phyloP scores from a whole-genome alignment of 2,113 vertebrate genomes.

The Lampris incognitus region DNA sequence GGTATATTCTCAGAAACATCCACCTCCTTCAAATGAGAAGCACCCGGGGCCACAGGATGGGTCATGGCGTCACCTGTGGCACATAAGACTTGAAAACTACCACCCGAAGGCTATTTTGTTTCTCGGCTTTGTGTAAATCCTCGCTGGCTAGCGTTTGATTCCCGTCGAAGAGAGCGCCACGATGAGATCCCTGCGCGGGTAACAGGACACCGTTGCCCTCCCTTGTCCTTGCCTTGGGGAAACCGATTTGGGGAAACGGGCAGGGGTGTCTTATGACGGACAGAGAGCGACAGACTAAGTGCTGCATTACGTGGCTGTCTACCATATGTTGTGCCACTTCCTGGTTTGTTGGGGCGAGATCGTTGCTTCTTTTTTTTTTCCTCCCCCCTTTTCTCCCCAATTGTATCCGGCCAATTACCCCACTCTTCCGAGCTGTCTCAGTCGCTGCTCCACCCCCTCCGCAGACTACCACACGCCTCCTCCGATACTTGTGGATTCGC shows the following conservation, averaged over 20 bases:
- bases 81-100: constrained; percentile 46
- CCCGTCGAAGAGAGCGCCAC: constrained; percentile 58
- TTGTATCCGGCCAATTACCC: no score
- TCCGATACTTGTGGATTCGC: no score
- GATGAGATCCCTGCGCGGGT: constrained; percentile 47
- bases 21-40: background rate
- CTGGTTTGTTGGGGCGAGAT: no score
- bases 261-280: constrained; percentile 36
- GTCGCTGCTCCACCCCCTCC: no score
- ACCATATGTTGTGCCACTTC: no score
- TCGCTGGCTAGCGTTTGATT: constrained; percentile 43
- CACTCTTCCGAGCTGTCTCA: no score
- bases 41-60: background rate
- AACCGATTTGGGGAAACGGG: constrained; percentile 12
- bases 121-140: constrained; percentile 50
- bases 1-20: no score
- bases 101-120: constrained; percentile 16
- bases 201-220: constrained; percentile 45
- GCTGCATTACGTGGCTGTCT: no score
- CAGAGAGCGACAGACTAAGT: constrained; percentile 26
- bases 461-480: no score
- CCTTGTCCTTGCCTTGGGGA: constrained; percentile 47
- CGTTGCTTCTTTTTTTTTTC: no score
- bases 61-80: constrained; percentile 28
- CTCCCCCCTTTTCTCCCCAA: no score